These are phyloP conservation scores for Dendronephthya gigantea DNA, from an alignment of 64 coral and sea anemone genomes.

Conservation along the genomic window DNA sequence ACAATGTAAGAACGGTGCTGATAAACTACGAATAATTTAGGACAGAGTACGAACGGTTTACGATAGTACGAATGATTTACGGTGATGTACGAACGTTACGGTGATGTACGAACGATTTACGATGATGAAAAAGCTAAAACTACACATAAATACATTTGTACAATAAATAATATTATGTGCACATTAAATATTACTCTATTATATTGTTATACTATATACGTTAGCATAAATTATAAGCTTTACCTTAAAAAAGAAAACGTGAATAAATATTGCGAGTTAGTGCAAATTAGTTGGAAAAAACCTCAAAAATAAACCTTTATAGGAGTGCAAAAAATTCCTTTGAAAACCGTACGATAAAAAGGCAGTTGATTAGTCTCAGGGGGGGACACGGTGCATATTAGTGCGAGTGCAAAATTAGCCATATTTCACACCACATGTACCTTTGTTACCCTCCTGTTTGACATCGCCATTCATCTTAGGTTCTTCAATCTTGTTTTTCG, in stretches of 20 bases:
- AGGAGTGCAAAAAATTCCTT: neutral
- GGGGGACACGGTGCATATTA: neutral
- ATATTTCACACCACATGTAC: neutral
- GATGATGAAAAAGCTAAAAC: neutral
- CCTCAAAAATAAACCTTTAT: neutral
- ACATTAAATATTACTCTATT: no score
- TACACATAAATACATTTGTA: no score
- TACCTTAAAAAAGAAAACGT: no score
- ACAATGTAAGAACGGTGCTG: neutral
- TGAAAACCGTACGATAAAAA: no score
- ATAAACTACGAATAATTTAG: neutral
- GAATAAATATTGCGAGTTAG: no score
- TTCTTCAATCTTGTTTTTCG: neutral
- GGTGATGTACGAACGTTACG: neutral
- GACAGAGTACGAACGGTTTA: neutral
- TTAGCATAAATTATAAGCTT: no score
- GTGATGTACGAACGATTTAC: neutral
- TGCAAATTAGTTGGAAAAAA: neutral
- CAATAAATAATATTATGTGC: no score
- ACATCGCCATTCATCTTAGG: neutral
- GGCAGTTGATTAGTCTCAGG: no score
- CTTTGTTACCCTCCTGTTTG: neutral
- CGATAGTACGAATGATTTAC: neutral
- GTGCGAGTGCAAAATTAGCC: neutral
- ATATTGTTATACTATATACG: no score